A percentile compares a stretch with the other conserved stretches of the same genome.
These are phyloP conservation scores for Brachyhypopomus gauderio DNA, from an alignment of 2,113 vertebrate species.

Conservation along the genomic window DNA sequence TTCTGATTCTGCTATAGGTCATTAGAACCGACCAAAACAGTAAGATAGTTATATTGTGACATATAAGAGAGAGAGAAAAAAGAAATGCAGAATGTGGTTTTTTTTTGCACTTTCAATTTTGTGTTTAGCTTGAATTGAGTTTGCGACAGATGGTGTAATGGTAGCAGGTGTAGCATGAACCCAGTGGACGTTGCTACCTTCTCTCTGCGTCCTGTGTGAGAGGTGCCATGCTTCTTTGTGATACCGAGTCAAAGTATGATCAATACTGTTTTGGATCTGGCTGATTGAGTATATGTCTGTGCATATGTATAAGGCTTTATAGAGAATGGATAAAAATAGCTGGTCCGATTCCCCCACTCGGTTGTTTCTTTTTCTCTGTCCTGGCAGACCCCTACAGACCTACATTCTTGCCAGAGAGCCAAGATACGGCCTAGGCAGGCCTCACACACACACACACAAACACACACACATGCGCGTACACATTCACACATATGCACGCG, in stretches of 20 bases:
- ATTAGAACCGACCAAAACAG: neutral
- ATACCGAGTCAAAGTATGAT: constrained; percentile 28
- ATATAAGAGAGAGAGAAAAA: neutral
- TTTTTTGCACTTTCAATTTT: constrained; percentile 6
- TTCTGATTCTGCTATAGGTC: neutral
- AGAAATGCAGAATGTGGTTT: neutral
- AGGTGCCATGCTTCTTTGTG: neutral
- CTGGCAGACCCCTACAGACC: constrained; percentile 62
- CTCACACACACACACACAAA: constrained; percentile 41
- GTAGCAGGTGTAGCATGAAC: constrained; percentile 35
- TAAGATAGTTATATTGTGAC: neutral
- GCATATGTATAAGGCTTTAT: constrained; percentile 28
- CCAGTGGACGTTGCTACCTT: constrained; percentile 20
- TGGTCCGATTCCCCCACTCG: constrained; percentile 47
- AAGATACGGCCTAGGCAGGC: constrained; percentile 56
- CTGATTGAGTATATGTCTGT: constrained; percentile 28
- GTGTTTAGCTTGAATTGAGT: neutral
- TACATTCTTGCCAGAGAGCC: constrained; percentile 63
- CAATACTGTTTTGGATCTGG: constrained; percentile 20
- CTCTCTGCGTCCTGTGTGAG: constrained; percentile 13
- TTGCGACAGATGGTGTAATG: constrained; percentile 23
- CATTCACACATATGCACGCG: neutral
- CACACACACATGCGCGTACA: constrained; percentile 44
- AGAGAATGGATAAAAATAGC: constrained; percentile 63
- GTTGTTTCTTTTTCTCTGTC: constrained; percentile 58